A percentile compares a stretch with the other conserved stretches of the same genome.
Evolutionary conservation across 1,140 invertebrate genomes (phyloP).

Genomic region (Intoshia linei): DNA sequence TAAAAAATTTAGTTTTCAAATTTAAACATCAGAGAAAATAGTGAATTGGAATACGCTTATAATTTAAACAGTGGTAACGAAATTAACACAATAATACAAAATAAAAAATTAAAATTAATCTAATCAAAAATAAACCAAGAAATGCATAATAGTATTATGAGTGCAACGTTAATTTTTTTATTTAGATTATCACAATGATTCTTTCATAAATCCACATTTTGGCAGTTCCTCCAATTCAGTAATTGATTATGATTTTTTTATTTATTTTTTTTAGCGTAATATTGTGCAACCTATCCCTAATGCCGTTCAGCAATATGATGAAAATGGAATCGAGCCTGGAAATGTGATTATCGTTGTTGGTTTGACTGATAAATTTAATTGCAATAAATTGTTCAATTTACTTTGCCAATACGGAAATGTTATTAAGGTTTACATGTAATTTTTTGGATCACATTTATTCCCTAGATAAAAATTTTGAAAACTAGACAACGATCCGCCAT

Average conservation of each 20-base stretch:
- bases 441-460: neutral
- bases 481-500: slow-evolving; percentile 95
- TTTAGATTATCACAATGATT: neutral
- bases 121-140: too few relatives aligned
- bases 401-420: slow-evolving; percentile 95
- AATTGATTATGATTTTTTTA: neutral
- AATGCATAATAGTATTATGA: too few relatives aligned
- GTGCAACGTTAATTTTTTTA: slow-evolving; percentile 43
- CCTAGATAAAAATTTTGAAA: slow-evolving; percentile 77
- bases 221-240: neutral
- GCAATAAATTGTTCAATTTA: slow-evolving; percentile 81
- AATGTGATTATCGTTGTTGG: slow-evolving; percentile 92
- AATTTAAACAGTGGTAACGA: too few relatives aligned
- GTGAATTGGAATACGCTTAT: too few relatives aligned
- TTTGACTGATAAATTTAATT: slow-evolving; percentile 57
- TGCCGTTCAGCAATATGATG: slow-evolving; percentile 2
- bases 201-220: neutral
- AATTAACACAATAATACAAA: too few relatives aligned
- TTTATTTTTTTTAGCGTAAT: slow-evolving; percentile 3
- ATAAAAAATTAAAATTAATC: too few relatives aligned
- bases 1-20: too few relatives aligned
- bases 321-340: slow-evolving; percentile 31
- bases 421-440: slow-evolving; percentile 47
- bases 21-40: too few relatives aligned
- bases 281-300: neutral